Base-by-base conservation (phyloP, 2,888 invertebrate genomes). In the Brachycybe producta region DNA sequence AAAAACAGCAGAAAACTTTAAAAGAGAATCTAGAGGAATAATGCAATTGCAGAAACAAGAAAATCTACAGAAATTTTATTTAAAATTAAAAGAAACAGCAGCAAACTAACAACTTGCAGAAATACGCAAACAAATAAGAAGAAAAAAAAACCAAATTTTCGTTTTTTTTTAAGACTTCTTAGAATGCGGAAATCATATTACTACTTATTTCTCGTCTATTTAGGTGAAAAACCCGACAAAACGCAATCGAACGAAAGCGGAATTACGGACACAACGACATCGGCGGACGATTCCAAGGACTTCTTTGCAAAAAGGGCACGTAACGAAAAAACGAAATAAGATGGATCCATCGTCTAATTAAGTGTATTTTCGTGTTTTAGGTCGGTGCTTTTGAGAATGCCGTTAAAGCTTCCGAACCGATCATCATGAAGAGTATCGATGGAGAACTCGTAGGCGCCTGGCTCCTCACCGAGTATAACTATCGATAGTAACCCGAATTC, bases 381-480 rank as follows among this genome's bases (percentile, higher is more conserved):
- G 78, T 79, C 57, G 81, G 80, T 23, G 78, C 82, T 13, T 76
- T 84, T 11, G 80, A 82, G 57, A 73, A 73, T 56, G 84, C 84
- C 2, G 74, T 84, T 35, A 74, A 76, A 49, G 81, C 82, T 60
- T 76, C 77, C 41, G 74, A 75, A 1, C 73, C 70, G 15, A 65
- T 83, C 34, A 63, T 82, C 52, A 76, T 79, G 52, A 74, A 75
- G 43, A 77, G 77, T 54, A 65, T 73, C 35, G 84, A 84, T 67
- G 83, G 83, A 26, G 76, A 77, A 55, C 68, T 84, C 46, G 64
- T 79, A 51, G 84, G 82, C 34, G 77, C 79, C 35, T 87, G 84
- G 82, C 70, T 87, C 49, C 68, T 87, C 28, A 84, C 85, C 26
- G 84, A 85, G 85, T 86, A 72, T 68, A 78, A 71, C 39, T 21